Conservation (phyloP, 2,888 invertebrate species). For the Itoplectis maculator region DNA sequence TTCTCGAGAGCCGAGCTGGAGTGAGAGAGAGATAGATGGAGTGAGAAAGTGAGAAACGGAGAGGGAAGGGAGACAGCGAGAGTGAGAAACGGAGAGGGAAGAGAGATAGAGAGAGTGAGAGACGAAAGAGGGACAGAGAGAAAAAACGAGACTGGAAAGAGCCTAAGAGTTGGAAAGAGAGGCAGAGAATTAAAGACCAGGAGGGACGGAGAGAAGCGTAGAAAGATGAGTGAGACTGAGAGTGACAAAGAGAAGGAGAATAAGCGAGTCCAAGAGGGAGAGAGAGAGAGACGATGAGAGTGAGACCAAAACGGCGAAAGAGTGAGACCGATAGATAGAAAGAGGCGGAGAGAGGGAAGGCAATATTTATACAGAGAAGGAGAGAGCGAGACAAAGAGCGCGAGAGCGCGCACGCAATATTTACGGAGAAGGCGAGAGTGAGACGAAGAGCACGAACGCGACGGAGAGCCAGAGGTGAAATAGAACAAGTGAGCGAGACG, state of each 20-base stretch:
- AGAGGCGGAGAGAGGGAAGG: not conserved
- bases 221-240: not conserved
- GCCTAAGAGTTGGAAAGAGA: too few relatives aligned
- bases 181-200: not conserved
- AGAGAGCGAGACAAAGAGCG: not conserved
- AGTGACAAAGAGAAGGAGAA: not conserved
- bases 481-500: not conserved
- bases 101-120: not conserved
- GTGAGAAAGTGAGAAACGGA: not conserved
- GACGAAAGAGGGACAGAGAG: not conserved
- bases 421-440: not conserved
- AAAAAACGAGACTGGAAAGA: not conserved
- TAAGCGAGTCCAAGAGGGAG: not conserved
- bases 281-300: not conserved
- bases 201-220: not conserved
- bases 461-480: not conserved
- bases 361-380: not conserved
- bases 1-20: conserved; percentile 5
- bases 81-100: not conserved
- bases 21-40: conserved; percentile 5
- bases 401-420: not conserved
- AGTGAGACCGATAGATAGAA: not conserved
- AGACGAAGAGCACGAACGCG: not conserved
- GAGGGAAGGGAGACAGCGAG: too few relatives aligned
- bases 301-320: not conserved